Evolutionary conservation across 1,140 invertebrate genomes (phyloP).

Genomic region (Ceratoteleas bidentatus): DNA sequence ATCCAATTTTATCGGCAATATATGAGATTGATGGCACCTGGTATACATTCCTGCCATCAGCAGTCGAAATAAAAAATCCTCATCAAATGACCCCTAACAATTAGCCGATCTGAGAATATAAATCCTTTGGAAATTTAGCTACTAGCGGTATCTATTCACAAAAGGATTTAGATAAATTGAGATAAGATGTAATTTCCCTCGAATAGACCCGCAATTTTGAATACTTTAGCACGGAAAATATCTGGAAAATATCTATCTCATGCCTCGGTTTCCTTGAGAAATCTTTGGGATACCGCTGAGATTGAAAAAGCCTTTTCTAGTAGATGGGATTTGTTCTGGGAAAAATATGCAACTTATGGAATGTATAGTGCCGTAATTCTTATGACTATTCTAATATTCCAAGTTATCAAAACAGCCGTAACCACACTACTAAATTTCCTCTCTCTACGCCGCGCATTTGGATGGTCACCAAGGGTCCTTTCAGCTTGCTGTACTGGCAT

Average conservation of each 20-base stretch:
- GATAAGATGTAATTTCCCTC: neutral
- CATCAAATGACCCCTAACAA: neutral
- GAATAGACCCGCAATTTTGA: neutral
- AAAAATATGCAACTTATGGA: no score
- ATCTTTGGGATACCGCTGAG: no score
- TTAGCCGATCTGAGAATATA: constrained; percentile 13
- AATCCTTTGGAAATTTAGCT: neutral
- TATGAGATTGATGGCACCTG: neutral
- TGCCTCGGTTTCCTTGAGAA: neutral
- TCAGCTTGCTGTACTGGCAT: no score
- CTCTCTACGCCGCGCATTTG: no score
- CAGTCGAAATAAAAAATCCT: neutral
- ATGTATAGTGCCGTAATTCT: no score
- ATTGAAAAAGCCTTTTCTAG: no score
- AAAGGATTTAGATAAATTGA: constrained; percentile 8
- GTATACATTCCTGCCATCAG: neutral
- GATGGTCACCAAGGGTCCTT: no score
- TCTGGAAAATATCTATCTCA: neutral
- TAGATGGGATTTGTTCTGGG: no score
- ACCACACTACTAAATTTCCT: no score
- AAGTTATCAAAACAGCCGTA: no score
- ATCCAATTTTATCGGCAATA: constrained; percentile 2
- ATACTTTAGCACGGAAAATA: neutral
- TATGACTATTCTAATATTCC: no score
- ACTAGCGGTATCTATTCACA: constrained; percentile 5